Percentiles rank a stretch among this genome's conserved stretches.
Conservation (phyloP, 1,140 invertebrate species). For the Homalodisca vitripennis region DNA sequence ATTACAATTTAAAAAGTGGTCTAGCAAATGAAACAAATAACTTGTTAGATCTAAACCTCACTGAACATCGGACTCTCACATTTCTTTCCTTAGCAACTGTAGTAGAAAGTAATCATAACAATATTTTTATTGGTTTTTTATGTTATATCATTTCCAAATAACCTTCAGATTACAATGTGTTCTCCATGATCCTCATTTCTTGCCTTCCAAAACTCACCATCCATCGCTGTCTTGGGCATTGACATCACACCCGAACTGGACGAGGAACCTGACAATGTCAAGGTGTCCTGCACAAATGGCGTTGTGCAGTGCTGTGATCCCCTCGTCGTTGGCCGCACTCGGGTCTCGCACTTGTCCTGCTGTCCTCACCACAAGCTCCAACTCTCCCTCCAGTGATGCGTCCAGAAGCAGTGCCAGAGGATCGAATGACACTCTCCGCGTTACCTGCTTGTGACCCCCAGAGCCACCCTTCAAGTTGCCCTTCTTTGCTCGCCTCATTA, state of each 20-base stretch:
- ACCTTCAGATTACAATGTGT: too few species aligned
- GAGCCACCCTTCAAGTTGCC: conserved; percentile 46
- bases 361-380: conserved; percentile 94
- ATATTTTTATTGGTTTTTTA: too few species aligned
- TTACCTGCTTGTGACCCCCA: conserved; percentile 62
- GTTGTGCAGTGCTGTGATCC: conserved; percentile 97
- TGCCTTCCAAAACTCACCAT: too few species aligned
- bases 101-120: too few species aligned
- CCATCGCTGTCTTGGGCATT: conserved; percentile 98
- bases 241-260: conserved; percentile 97
- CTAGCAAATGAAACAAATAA: too few species aligned
- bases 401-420: conserved; percentile 94
- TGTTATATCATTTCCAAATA: too few species aligned
- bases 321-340: conserved; percentile 66
- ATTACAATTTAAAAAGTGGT: too few species aligned
- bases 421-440: conserved; percentile 93
- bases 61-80: too few species aligned
- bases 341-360: conserved; percentile 75
- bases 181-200: too few species aligned
- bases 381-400: conserved; percentile 96
- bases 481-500: conserved; percentile 34
- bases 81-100: too few species aligned
- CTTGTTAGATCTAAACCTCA: too few species aligned
- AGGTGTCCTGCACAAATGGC: conserved; percentile 98
- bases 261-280: conserved; percentile 97